Percentiles rank a stretch among this genome's conserved stretches.
phyloP scores from a whole-genome alignment of 2,797 vertebrate species.

The Microctenopoma stevenorrisi region DNA sequence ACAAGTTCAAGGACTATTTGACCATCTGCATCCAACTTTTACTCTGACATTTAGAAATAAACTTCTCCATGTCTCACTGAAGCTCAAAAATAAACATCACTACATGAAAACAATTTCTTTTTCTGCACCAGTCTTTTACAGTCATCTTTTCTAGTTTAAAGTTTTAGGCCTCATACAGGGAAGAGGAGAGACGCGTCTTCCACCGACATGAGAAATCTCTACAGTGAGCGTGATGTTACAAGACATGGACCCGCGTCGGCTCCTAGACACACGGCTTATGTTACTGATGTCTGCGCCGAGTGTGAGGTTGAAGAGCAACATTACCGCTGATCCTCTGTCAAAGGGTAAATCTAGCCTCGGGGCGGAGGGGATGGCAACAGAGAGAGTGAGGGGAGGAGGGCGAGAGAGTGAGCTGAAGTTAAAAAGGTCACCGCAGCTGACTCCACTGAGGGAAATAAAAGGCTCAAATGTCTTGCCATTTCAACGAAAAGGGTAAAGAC shows the following conservation, averaged over 20 bases:
- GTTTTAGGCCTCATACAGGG: background rate
- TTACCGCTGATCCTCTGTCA: constrained; percentile 68
- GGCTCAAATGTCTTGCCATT: constrained; percentile 80
- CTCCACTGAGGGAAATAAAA: constrained; percentile 74
- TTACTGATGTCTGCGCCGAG: constrained; percentile 56
- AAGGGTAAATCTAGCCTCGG: constrained; percentile 68
- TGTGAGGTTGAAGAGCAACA: constrained; percentile 63
- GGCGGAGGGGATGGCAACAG: constrained; percentile 17
- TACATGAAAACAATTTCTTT: too few relatives aligned
- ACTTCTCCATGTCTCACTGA: too few relatives aligned
- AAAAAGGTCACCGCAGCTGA: constrained; percentile 75
- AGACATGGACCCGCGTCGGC: constrained; percentile 44
- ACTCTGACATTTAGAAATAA: too few relatives aligned
- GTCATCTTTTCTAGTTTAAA: too few relatives aligned
- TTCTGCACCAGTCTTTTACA: too few relatives aligned
- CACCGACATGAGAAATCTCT: background rate
- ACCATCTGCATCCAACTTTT: background rate
- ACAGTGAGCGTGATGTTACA: background rate
- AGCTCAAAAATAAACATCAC: too few relatives aligned
- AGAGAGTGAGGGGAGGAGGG: constrained; percentile 3
- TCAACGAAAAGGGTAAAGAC: constrained; percentile 77
- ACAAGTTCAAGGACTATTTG: background rate
- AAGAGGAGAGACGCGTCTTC: background rate
- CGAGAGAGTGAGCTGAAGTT: constrained; percentile 30
- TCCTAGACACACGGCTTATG: constrained; percentile 42